Base-by-base conservation (phyloP, 1,140 invertebrate genomes). In the Nasonia vitripennis region DNA sequence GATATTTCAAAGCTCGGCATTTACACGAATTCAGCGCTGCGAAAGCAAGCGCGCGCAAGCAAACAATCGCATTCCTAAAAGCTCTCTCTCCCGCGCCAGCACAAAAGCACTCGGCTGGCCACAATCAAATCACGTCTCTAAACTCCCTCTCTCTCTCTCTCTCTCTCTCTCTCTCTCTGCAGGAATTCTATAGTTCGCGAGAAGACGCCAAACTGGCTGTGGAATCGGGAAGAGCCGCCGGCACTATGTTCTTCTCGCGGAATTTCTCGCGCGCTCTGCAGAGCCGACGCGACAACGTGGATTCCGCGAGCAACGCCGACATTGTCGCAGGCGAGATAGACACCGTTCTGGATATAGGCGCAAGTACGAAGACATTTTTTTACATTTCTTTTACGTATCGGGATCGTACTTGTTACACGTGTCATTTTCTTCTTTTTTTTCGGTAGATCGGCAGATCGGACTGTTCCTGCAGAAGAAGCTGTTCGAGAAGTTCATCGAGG, bases 211-310 rank as follows among this genome's bases (percentile, higher is more conserved):
- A 94, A 3, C 79, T 92, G 0, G 95, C 95, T 1, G 95, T 97
- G 0, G 91, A 92, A 11, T 92, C 92, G 0, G 96, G 96, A 0
- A 89, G 95, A 48, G 93, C 95, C 1, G 95, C 96, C 90, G 98
- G 96, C 1, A 95, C 96, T 0, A 91, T 98, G 37, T 93, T 95
- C 86, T 96, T 98, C 88, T 90, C 94, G 0, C 89, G 92, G 41
- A 98, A 98, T 91, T 98, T 98, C 90, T 96, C 97, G 0, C 89
- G 93, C 34, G 94, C 95, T 9, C 91, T 97, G 0, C 91, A 94
- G 31, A 89, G 92, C 3, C 91, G 96, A 70, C 85, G 96, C 1
- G 93, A 95, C 12, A 55, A 84, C 17, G 90, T 92, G 1, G 90
- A 91, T 83, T 90, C 91, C 0, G 87, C 91, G 10, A 81, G 85